Evolutionary conservation across 2,797 vertebrate species (phyloP).

Genomic region (Yasuhikotakia modesta): DNA sequence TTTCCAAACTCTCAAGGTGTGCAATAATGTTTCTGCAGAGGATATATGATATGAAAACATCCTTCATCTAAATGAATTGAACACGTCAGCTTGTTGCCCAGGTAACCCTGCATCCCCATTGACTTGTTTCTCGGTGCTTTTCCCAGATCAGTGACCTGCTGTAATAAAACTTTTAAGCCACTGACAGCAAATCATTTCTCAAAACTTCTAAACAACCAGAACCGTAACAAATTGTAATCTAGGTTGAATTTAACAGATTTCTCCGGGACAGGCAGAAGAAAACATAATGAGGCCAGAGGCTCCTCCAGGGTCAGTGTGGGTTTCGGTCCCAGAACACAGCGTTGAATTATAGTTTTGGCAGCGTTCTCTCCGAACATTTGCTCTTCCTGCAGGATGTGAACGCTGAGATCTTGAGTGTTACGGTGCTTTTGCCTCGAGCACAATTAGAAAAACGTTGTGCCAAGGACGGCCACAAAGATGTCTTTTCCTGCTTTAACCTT

Average conservation of each 20-base stretch:
- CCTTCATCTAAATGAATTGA: conserved; percentile 4
- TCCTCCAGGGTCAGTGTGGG: conserved; percentile 67
- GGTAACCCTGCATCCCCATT: conserved; percentile 17
- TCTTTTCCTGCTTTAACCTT: conserved; percentile 30
- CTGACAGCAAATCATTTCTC: conserved; percentile 29
- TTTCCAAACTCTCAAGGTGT: background rate
- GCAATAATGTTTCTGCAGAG: background rate
- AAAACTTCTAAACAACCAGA: conserved; percentile 17
- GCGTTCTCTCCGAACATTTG: conserved; percentile 70
- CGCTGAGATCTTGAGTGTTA: conserved; percentile 68
- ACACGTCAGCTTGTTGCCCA: conserved; percentile 27
- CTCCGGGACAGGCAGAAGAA: conserved; percentile 50
- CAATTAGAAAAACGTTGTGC: conserved; percentile 42
- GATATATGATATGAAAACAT: background rate
- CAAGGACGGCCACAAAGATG: conserved; percentile 62
- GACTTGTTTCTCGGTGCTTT: background rate
- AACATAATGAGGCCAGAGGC: conserved; percentile 73
- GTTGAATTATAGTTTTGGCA: conserved; percentile 74
- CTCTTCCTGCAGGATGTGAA: conserved; percentile 64
- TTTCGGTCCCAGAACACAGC: conserved; percentile 58
- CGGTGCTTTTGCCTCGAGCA: conserved; percentile 65
- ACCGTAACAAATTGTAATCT: conserved; percentile 46
- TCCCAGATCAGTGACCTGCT: conserved; percentile 12
- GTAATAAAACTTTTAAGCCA: conserved; percentile 14
- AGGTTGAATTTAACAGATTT: conserved; percentile 3